Evolutionary conservation across 2,888 invertebrate species (phyloP), one percentile per base, ranked within the genome.

Genomic region (Galerucella calmariensis): DNA sequence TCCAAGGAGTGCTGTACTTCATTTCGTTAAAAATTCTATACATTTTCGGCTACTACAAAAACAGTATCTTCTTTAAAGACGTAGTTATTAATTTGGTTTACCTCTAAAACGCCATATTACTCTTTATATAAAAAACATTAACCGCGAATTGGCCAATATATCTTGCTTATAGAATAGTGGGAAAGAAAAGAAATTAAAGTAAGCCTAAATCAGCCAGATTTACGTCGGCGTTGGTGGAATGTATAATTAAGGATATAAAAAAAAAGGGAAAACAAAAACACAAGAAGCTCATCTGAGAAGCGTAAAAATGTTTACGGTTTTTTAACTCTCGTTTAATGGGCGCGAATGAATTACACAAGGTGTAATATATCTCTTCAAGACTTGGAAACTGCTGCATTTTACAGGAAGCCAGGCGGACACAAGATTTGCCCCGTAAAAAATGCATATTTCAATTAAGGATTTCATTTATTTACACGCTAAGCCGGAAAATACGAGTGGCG

Each of bases 301-400:
- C 82, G 84, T 85, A 84, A 84, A 84, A 85, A 85, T 85, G 84
- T 85, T 86, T 85, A 85, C 83, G 83, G 84, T 85, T 85, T 85
- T 84, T 85, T 85, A 85, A 84, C 82, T 83, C 82, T 76, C 82
- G 78, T 83, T 84, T 85, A 86, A 85, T 85, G 85, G 84, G 80
- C 75, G 80, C 79, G 82, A 84, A 85, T 85, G 84, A 85, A 85
- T 84, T 85, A 85, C 81, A 71, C 82, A 82, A 84, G 84, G 84
- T 84, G 83, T 80, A 82, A 84, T 84, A 82, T 83, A 83, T 84
- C 82, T 83, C 80, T 79, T 82, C 81, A 82, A 82, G 83, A 78
- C 78, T 78, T 79, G 77, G 73, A 80, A 80, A 76, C 79, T 76
- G 71, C 78, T 83, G 83, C 82, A 84, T 84, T 83, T 83, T 83